A percentile compares a stretch with the other conserved stretches of the same genome.
These are phyloP conservation scores for Tuberolachnus salignus DNA, from an alignment of 2,888 invertebrate genomes.

Conservation along the genomic window DNA sequence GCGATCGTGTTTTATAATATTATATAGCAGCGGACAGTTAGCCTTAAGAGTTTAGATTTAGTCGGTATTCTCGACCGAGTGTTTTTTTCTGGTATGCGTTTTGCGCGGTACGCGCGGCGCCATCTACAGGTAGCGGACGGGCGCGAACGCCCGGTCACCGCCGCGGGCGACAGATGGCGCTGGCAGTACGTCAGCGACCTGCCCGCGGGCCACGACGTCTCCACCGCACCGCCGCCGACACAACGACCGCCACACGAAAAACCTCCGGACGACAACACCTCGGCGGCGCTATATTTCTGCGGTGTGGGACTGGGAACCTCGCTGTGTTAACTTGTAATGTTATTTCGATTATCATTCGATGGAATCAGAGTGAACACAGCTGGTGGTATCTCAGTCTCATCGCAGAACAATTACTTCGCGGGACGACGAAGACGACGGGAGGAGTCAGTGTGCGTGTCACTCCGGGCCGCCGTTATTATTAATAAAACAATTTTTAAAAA, in stretches of 20 bases:
- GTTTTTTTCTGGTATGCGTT: background rate
- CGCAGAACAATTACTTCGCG: constrained; percentile 60
- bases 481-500: background rate
- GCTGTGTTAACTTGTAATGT: constrained; percentile 88
- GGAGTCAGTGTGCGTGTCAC: background rate
- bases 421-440: background rate
- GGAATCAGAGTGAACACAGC: constrained; percentile 89
- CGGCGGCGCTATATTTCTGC: constrained; percentile 55
- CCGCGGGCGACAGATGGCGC: constrained; percentile 8
- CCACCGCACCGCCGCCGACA: background rate
- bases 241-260: too few species aligned
- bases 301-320: constrained; percentile 88
- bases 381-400: constrained; percentile 95
- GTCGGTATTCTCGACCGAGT: too few species aligned
- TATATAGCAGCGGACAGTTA: too few species aligned
- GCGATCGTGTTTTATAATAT: too few species aligned
- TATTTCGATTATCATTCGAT: constrained; percentile 62
- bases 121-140: background rate
- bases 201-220: background rate
- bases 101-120: background rate
- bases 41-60: too few species aligned
- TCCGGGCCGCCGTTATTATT: background rate
- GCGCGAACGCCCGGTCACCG: background rate
- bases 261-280: too few species aligned
- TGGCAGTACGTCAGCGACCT: background rate